phyloP scores from a whole-genome alignment of 2,797 vertebrate species.

The Arvicola amphibius region DNA sequence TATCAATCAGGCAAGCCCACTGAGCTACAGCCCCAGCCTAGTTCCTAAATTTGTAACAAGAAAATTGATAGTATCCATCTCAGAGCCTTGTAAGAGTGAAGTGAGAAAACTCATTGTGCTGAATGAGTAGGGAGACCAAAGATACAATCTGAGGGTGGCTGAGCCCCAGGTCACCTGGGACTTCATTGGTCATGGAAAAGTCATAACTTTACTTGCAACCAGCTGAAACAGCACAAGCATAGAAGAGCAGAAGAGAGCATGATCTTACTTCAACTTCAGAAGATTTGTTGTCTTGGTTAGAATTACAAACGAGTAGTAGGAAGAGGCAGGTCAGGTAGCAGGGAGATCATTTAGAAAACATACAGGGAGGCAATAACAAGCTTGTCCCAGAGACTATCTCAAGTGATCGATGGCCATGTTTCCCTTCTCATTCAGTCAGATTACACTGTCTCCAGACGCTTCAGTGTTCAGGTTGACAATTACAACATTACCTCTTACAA shows the following conservation, averaged over 20 bases:
- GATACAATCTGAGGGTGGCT: not conserved
- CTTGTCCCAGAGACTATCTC: not conserved
- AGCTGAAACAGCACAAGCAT: not conserved
- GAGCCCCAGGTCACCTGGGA: not conserved
- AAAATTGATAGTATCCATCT: not conserved
- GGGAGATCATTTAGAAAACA: not conserved
- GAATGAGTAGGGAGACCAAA: not conserved
- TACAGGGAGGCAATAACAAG: not conserved
- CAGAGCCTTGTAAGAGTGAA: not conserved
- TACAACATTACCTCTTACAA: not conserved
- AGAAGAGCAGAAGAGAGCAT: not conserved
- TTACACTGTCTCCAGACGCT: not conserved
- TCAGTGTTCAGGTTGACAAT: not conserved
- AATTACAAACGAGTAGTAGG: not conserved
- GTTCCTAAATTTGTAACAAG: constrained; percentile 10
- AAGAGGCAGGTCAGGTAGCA: not conserved
- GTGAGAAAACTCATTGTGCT: not conserved
- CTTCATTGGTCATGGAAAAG: not conserved
- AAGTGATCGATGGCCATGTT: not conserved
- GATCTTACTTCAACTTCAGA: constrained; percentile 12
- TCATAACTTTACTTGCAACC: not conserved
- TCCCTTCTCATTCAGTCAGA: not conserved
- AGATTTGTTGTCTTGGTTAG: not conserved
- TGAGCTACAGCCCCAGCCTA: not conserved
- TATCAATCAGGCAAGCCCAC: no score